Conservation (phyloP, 2,113 vertebrate genomes). For the Leucosticte australis region DNA sequence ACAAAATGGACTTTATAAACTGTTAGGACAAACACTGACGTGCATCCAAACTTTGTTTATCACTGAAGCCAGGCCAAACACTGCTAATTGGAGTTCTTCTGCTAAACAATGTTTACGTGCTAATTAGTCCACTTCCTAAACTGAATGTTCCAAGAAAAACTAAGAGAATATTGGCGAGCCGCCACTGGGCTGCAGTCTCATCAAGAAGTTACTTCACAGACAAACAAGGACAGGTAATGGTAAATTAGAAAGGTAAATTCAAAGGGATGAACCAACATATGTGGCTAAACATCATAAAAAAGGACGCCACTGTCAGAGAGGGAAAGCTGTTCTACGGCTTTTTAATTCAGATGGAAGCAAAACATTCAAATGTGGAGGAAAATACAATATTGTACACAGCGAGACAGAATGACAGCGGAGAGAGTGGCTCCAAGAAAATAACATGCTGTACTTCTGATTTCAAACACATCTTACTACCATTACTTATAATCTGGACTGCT, state of each 20-base stretch:
- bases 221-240: not conserved
- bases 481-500: not conserved
- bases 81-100: constrained; percentile 78
- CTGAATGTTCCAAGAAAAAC: constrained; percentile 78
- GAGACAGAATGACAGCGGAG: accelerated
- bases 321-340: not conserved
- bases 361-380: not conserved
- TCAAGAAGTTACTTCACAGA: not conserved
- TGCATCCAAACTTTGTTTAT: constrained; percentile 71
- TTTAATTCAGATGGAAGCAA: not conserved
- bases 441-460: not conserved
- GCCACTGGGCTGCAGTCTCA: constrained; percentile 61
- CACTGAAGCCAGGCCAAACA: constrained; percentile 60
- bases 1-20: constrained; percentile 63
- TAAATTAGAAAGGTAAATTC: not conserved
- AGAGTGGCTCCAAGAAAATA: not conserved
- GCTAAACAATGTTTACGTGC: constrained; percentile 78
- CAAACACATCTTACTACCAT: not conserved
- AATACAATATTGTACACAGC: not conserved
- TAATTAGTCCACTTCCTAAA: constrained; percentile 90
- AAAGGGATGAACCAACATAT: not conserved
- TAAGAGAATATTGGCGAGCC: constrained; percentile 77
- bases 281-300: not conserved
- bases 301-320: not conserved
- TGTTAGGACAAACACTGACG: constrained; percentile 64